A percentile compares a stretch with the other conserved stretches of the same genome.
Conservation (phyloP, 2,113 vertebrate genomes). For the Hyperoodon ampullatus region DNA sequence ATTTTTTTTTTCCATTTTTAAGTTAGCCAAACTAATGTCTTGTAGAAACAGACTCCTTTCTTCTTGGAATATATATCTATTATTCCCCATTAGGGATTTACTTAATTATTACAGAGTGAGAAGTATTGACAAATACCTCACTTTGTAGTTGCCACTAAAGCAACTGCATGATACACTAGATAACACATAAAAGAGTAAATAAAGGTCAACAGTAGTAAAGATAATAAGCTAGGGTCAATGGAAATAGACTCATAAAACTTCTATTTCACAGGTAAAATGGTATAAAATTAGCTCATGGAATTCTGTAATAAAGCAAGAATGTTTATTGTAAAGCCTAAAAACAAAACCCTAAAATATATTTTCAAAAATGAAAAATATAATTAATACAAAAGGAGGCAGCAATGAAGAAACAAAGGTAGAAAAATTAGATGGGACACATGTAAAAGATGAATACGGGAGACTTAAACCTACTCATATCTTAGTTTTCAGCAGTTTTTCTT, state of each 20-base stretch:
- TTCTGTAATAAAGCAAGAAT: background rate
- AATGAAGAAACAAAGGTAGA: background rate
- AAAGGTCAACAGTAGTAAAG: background rate
- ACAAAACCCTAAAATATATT: background rate
- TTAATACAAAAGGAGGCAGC: background rate
- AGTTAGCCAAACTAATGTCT: background rate
- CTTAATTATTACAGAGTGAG: background rate
- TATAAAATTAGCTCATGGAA: background rate
- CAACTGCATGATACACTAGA: background rate
- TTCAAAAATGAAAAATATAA: background rate
- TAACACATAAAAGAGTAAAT: background rate
- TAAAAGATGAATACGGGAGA: background rate
- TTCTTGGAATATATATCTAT: background rate
- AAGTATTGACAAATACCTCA: background rate
- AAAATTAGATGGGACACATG: background rate
- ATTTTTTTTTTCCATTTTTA: background rate
- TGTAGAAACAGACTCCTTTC: background rate
- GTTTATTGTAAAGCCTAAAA: background rate
- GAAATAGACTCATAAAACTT: background rate
- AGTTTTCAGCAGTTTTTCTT: background rate
- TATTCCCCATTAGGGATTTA: background rate
- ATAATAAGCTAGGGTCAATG: background rate
- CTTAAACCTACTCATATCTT: background rate
- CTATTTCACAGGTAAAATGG: background rate
- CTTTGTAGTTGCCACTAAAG: background rate